These are phyloP conservation scores for Aphidius colemani DNA, from an alignment of 2,888 invertebrate species.

Conservation along the genomic window DNA sequence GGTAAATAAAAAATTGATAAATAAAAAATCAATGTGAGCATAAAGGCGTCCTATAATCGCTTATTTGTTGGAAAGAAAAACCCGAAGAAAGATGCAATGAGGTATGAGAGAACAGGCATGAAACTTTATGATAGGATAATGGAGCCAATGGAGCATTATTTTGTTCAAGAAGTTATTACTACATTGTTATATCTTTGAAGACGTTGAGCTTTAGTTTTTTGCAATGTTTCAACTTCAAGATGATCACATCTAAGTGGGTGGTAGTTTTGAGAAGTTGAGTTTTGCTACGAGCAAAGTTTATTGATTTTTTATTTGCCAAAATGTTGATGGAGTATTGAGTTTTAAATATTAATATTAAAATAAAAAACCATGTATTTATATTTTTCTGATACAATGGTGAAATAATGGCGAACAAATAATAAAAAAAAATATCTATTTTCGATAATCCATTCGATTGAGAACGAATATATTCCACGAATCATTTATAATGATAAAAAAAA, in stretches of 20 bases:
- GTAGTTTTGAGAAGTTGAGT: too few species aligned
- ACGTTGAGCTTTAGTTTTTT: conserved; percentile 30
- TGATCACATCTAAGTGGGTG: too few species aligned
- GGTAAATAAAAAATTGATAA: conserved; percentile 11
- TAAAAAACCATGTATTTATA: too few species aligned
- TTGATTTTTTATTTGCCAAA: too few species aligned
- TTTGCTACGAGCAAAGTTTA: too few species aligned
- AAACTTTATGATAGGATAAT: conserved; percentile 49
- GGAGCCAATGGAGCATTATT: conserved; percentile 51
- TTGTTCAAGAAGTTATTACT: conserved; percentile 49
- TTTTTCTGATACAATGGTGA: too few species aligned
- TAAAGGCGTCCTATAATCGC: conserved; percentile 41
- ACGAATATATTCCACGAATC: too few species aligned
- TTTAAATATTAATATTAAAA: too few species aligned
- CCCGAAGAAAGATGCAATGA: conserved; percentile 42
- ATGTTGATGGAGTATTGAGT: too few species aligned
- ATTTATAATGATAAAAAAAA: background rate
- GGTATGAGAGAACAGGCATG: conserved; percentile 31
- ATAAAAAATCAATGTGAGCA: conserved; percentile 15
- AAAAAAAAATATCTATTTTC: too few species aligned
- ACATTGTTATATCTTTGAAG: conserved; percentile 44
- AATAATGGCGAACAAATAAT: too few species aligned
- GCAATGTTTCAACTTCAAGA: background rate
- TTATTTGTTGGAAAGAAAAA: conserved; percentile 42
- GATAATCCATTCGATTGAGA: too few species aligned